Percentiles rank a stretch among this genome's conserved stretches.
Evolutionary conservation across 2,113 vertebrate species (phyloP).

Genomic region (Hypomesus transpacificus): DNA sequence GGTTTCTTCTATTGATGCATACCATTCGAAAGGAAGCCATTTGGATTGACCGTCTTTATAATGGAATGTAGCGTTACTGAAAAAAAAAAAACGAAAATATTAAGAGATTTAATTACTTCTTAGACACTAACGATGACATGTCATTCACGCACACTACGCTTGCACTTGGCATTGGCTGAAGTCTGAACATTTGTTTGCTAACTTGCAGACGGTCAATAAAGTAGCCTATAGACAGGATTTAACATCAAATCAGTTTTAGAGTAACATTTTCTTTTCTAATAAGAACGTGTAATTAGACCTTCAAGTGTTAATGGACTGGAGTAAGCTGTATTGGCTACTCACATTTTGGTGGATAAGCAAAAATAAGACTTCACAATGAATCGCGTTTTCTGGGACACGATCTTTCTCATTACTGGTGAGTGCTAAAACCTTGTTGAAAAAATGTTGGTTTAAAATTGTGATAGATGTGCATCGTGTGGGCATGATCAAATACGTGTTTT

Average conservation of each 20-base stretch:
- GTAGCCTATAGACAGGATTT: too few relatives aligned
- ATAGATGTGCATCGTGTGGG: not conserved
- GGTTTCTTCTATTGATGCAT: too few relatives aligned
- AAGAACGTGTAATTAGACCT: too few relatives aligned
- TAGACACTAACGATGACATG: not conserved
- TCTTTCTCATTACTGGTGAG: constrained; percentile 73
- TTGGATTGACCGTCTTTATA: too few relatives aligned
- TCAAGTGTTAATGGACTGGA: too few relatives aligned
- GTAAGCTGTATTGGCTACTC: too few relatives aligned
- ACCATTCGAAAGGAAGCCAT: too few relatives aligned
- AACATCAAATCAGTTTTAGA: too few relatives aligned
- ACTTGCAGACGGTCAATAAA: not conserved
- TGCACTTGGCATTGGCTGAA: constrained; percentile 9
- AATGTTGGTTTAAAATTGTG: too few relatives aligned
- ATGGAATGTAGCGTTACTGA: too few relatives aligned
- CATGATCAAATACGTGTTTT: not conserved
- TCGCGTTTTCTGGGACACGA: constrained; percentile 70
- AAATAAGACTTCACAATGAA: constrained; percentile 57
- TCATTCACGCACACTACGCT: not conserved
- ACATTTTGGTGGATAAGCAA: not conserved
- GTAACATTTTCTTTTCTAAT: too few relatives aligned
- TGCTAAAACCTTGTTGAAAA: constrained; percentile 10
- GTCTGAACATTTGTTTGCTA: constrained; percentile 1
- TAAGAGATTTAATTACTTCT: not conserved
- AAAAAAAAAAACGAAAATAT: too few relatives aligned